These are phyloP conservation scores for Heliothis subflexa DNA, from an alignment of 1,140 invertebrate genomes.

Conservation along the genomic window DNA sequence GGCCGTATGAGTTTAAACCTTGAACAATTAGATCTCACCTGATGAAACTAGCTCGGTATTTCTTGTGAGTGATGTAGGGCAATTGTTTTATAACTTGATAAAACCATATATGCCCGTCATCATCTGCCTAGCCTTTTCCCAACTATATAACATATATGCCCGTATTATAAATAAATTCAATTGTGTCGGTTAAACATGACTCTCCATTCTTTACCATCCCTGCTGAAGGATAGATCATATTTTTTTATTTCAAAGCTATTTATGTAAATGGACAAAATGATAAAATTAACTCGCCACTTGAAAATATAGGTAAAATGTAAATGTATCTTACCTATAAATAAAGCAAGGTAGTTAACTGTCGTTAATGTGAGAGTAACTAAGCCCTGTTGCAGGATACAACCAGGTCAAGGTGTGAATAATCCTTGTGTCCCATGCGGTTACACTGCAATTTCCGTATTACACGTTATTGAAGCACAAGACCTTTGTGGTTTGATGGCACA, in stretches of 20 bases:
- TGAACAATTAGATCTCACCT: not conserved
- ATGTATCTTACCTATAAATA: slow-evolving; percentile 31
- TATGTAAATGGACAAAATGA: too few relatives aligned
- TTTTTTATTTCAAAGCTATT: too few relatives aligned
- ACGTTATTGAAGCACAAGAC: slow-evolving; percentile 26
- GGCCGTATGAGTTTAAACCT: not conserved
- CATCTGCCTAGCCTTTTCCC: too few relatives aligned
- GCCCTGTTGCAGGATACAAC: slow-evolving; percentile 19
- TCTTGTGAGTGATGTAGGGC: not conserved
- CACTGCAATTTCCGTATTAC: slow-evolving; percentile 31
- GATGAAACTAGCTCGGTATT: not conserved
- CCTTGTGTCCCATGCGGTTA: slow-evolving; percentile 14
- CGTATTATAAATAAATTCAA: too few relatives aligned
- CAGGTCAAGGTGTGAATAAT: slow-evolving; percentile 36
- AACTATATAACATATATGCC: too few relatives aligned
- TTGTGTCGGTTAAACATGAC: too few relatives aligned
- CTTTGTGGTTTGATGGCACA: not conserved
- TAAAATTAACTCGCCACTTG: too few relatives aligned
- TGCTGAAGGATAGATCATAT: too few relatives aligned
- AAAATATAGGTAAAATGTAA: not conserved
- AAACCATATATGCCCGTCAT: too few relatives aligned
- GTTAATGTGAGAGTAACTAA: slow-evolving; percentile 1
- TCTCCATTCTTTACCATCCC: too few relatives aligned
- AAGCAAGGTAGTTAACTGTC: slow-evolving; percentile 16
- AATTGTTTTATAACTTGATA: not conserved